Percentiles rank a stretch among this genome's conserved stretches.
Conservation (phyloP, 2,797 vertebrate species). For the Trachops cirrhosus region DNA sequence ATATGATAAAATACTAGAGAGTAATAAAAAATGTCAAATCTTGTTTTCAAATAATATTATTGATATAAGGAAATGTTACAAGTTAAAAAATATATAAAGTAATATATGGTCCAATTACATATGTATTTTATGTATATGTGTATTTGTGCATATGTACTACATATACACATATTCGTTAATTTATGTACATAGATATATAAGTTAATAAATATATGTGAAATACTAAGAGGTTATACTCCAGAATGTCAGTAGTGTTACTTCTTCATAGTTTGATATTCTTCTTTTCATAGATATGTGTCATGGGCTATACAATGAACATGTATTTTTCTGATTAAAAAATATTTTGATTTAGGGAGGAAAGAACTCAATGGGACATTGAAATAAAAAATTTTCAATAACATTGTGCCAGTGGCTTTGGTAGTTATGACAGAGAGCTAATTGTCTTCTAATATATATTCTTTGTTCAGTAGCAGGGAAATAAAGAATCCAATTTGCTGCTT, state of each 20-base stretch:
- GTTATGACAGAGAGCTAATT: neutral
- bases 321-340: neutral
- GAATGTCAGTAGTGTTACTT: neutral
- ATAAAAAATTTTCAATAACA: neutral
- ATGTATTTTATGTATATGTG: neutral
- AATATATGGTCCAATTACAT: slow-evolving; percentile 12
- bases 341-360: neutral
- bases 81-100: neutral
- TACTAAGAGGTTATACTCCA: neutral
- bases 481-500: neutral
- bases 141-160: neutral
- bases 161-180: neutral
- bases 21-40: neutral
- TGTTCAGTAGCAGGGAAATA: neutral
- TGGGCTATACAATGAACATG: neutral
- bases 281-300: neutral
- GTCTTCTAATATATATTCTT: neutral
- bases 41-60: neutral
- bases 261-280: neutral
- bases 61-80: neutral
- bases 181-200: neutral
- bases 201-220: neutral
- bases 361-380: neutral
- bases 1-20: neutral
- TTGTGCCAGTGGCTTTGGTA: neutral